Percentiles rank a stretch among this genome's conserved stretches.
Evolutionary conservation across 2,797 vertebrate species (phyloP).

Genomic region (Hemibagrus guttatus): DNA sequence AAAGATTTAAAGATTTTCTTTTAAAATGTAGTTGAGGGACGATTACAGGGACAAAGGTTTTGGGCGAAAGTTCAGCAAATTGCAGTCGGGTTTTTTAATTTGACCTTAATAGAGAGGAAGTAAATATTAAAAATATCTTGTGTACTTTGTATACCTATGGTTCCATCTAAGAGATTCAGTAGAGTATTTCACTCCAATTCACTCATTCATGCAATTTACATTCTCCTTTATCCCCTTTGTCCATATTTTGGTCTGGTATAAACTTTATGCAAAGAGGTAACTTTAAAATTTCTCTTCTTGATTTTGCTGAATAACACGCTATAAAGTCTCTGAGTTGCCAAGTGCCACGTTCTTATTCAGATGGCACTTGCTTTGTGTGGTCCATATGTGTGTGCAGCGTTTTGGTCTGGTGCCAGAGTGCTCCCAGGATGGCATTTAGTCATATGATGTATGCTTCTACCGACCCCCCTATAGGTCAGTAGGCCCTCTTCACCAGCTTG

Average conservation of each 20-base stretch:
- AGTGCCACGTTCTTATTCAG: conserved; percentile 62
- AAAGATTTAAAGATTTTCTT: background rate
- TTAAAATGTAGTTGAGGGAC: background rate
- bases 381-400: conserved; percentile 67
- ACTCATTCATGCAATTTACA: background rate
- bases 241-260: background rate
- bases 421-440: conserved; percentile 78
- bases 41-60: background rate
- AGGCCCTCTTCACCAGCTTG: conserved; percentile 58
- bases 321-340: conserved; percentile 41
- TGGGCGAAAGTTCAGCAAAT: too few species aligned
- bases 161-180: background rate
- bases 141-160: background rate
- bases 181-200: background rate
- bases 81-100: background rate
- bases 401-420: conserved; percentile 37
- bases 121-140: background rate
- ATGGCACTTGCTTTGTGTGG: conserved; percentile 67
- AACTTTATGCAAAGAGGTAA: background rate
- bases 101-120: background rate
- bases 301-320: background rate
- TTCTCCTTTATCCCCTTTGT: background rate
- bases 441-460: conserved; percentile 76
- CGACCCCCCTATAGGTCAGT: conserved; percentile 54
- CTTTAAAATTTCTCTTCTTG: background rate